Evolutionary conservation across 1,140 invertebrate genomes (phyloP), one percentile per base, ranked within the genome.

Genomic region (Acromyrmex echinatior): DNA sequence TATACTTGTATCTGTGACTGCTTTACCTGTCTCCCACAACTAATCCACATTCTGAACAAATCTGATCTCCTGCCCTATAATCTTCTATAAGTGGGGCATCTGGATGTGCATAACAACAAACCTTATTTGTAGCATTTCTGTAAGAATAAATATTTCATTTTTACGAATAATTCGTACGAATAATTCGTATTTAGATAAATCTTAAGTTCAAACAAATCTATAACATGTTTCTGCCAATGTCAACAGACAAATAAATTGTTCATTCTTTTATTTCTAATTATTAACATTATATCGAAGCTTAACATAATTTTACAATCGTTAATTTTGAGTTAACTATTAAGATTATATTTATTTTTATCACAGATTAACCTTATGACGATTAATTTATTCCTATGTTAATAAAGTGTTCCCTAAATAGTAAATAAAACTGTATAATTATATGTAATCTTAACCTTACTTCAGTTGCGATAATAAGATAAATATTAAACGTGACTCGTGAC

Each of bases 1-100:
- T 21, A 21, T 0, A 18, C 53, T 56, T 18, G 16, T 56, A 56
- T 56, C 53, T 18, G 10, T 45, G 39, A 10, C 10, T 45, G 39
- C 9, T 89, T 95, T 96, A 99, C 98, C 99, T 97, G 96, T 99
- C 99, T 39, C 99, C 99, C 51, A 99, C 99, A 66, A 99, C 99
- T 68, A 99, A 96, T 25, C 99, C 99, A 96, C 99, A 99, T 96
- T 99, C 98, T 35, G 99, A 98, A 96, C 99, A 99, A 93, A 99
- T 99, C 96, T 99, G 98, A 96, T 99, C 99, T 25, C 99, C 99
- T 89, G 99, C 99, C 93, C 99, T 96, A 94, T 99, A 99, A 96
- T 99, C 99, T 96, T 99, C 99, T 90, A 99, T 98, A 25, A 99
- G 96, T 70, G 97, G 97, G 77, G 99, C 98, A 95, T 99, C 98